Evolutionary conservation across 2,888 invertebrate genomes (phyloP).

Genomic region (Altica lythri): DNA sequence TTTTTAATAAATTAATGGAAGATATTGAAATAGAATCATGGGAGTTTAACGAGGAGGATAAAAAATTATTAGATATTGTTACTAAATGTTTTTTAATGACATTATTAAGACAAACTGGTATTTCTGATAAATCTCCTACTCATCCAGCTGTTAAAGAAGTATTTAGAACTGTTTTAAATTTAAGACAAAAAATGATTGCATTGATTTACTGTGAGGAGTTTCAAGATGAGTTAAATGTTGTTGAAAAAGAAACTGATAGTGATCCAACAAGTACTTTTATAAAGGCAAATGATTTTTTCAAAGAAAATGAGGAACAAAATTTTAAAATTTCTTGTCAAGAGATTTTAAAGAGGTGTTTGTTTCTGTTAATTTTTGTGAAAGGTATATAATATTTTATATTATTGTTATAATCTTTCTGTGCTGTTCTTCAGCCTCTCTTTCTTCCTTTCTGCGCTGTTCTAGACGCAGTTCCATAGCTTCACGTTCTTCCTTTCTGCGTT

Average conservation of each 20-base stretch:
- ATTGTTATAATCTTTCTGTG: not conserved
- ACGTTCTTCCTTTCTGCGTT: too few species aligned
- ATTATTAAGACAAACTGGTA: constrained; percentile 61
- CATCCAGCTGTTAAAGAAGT: constrained; percentile 51
- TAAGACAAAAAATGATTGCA: constrained; percentile 49
- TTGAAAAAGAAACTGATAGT: constrained; percentile 36
- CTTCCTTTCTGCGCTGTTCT: too few species aligned
- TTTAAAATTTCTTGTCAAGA: constrained; percentile 54
- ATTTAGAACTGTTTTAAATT: constrained; percentile 48
- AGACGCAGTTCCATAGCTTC: too few species aligned
- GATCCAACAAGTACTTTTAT: constrained; percentile 29
- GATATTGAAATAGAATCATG: constrained; percentile 57
- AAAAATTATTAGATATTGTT: constrained; percentile 58
- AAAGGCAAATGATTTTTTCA: constrained; percentile 29
- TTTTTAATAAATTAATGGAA: constrained; percentile 55
- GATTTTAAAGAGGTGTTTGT: constrained; percentile 59
- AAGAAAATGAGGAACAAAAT: constrained; percentile 39
- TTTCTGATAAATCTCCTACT: constrained; percentile 50
- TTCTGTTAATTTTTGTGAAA: constrained; percentile 60
- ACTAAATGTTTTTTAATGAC: constrained; percentile 60
- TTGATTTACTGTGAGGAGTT: constrained; percentile 41
- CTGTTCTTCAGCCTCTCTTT: not conserved
- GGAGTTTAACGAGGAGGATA: constrained; percentile 59
- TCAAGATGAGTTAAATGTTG: constrained; percentile 29
- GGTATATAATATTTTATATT: constrained; percentile 44